Base-by-base conservation (phyloP, 1,140 invertebrate genomes). In the Zaprionus capensis region DNA sequence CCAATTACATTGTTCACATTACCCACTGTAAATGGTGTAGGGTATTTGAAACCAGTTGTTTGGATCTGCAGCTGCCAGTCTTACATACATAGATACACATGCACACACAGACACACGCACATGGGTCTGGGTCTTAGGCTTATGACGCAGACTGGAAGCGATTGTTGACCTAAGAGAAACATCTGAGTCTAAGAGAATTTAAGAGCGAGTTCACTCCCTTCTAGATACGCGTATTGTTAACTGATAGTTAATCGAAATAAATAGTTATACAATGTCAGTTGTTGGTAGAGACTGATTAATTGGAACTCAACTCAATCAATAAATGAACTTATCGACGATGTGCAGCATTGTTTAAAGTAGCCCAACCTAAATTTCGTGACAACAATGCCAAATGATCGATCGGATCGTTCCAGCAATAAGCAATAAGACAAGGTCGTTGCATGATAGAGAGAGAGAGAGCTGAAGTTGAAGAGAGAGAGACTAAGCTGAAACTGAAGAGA, bases 361-460 rank as follows among this genome's bases (percentile, higher is more conserved):
- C 81, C 84, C 78, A 90, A 81, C 85, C 81, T 81, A 84, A 81
- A 90, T 88, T 90, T 78, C 85, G 85, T 78, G 81, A 88, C 71
- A 84, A 90, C 72, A 90, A 90, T 88, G 78, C 64, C 36, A 59
- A 84, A 88, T 88, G 84, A 88, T 79, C 85, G 85, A 88, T 88
- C 59, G 17, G 85, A 88, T 88, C 59, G 15, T 36, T 28, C 31
- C 59, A 78, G 31, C 57, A 72, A 71, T 46, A 46, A 59, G 17
- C 71, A 65, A 58, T 68, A 58, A 88, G 56, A 72, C 84, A 88
- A 88, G 84, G 84, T 90, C 85, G 85, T 90, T 76, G 68, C 64
- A 62, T 65, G 69, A 17, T 0, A 7, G 67, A 65, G 24, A 61
- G 53, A 62, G 61, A 66, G 36, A 36, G 55, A 72, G 26, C 57